Percentiles rank a stretch among this genome's conserved stretches.
Evolutionary conservation across 1,140 invertebrate species (phyloP).

Genomic region (Ips nitidus): DNA sequence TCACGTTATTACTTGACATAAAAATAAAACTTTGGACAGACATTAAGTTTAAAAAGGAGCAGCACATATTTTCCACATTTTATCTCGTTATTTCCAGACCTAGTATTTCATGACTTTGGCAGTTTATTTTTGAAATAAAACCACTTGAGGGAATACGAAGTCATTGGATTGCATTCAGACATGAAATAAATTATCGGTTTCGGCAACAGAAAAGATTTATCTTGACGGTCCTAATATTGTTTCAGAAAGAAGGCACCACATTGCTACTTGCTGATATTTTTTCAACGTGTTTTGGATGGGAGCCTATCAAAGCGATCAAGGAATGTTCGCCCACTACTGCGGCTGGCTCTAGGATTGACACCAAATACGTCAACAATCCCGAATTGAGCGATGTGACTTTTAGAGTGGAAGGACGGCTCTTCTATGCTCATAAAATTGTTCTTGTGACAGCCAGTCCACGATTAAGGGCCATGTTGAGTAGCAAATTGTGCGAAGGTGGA

Average conservation of each 20-base stretch:
- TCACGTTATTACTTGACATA: too few relatives aligned
- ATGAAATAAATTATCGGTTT: too few relatives aligned
- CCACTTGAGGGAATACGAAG: too few relatives aligned
- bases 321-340: constrained; percentile 63
- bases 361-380: constrained; percentile 90
- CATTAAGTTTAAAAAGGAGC: too few relatives aligned
- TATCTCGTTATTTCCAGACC: too few relatives aligned
- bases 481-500: constrained; percentile 72
- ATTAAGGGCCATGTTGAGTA: constrained; percentile 83
- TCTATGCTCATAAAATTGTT: constrained; percentile 93
- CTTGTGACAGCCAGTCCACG: constrained; percentile 85
- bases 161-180: too few relatives aligned
- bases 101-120: too few relatives aligned
- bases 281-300: constrained; percentile 85
- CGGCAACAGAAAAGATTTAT: too few relatives aligned
- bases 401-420: constrained; percentile 85
- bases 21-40: too few relatives aligned
- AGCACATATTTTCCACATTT: too few relatives aligned
- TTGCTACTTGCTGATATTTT: constrained; percentile 85
- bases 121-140: too few relatives aligned
- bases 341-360: constrained; percentile 74
- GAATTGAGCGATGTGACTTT: constrained; percentile 90
- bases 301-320: constrained; percentile 75
- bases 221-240: constrained; percentile 11
- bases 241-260: constrained; percentile 84